Base-by-base conservation (phyloP, 1,140 invertebrate genomes). In the Wiebesia pumilae region DNA sequence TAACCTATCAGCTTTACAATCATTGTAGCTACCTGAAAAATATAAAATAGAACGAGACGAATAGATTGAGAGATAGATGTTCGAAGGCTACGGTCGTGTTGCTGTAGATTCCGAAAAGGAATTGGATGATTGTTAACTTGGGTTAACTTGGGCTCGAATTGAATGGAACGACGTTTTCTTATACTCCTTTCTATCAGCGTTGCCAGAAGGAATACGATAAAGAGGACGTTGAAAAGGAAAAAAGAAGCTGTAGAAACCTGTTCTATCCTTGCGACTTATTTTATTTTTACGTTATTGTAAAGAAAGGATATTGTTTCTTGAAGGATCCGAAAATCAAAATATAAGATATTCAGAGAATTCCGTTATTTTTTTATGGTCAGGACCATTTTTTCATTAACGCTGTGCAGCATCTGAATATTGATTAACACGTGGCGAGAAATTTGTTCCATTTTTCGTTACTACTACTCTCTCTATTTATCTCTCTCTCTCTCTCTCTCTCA, bases 291-390 rank as follows among this genome's bases (percentile, higher is more conserved):
- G 87, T 62, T 1, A 6, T 89, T 89, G 90, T 87, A 86, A 90
- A 90, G 89, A 92, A 92, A 91, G 90, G n/a, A 91, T 91, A 92
- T 92, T 92, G 90, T 92, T 90, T 90, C 71, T 71, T 85, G 38
- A 84, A 83, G 81, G 69, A 86, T 35, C 12, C 67, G 38, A 3
- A 51, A 30, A 58, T 27, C 58, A 24, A 67, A 58, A 79, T 19
- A 30, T 7, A n/a, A 80, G 79, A 81, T 0, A 43, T n/a, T 43
- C 14, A 6, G 24, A 43, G 71, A n/a, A 75, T 75, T 75, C 0
- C 24, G 38, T 75, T 43, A 75, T 75, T 43, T 43, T 12, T 73
- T 1, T 27, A 75, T 38, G 21, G n/a, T n/a, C 4, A 75, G 71
- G 43, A 10, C 6, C 88, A 88, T 75, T 91, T 90, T 92, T 92